Conservation (phyloP, 2,113 vertebrate genomes). For the Trochalopteron elliotii region DNA sequence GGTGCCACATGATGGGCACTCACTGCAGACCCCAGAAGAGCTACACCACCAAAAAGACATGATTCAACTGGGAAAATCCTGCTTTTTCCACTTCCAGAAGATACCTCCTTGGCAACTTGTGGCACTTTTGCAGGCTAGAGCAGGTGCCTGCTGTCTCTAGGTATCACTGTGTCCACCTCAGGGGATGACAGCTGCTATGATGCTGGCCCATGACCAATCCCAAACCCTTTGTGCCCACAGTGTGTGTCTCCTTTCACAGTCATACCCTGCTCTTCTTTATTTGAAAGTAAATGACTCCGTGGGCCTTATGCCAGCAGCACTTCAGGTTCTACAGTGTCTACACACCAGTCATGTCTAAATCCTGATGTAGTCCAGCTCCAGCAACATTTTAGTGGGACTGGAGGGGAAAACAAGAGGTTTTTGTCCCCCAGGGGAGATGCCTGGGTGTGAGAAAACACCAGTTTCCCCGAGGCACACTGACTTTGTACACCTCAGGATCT, state of each 20-base stretch:
- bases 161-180: neutral
- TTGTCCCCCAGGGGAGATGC: neutral
- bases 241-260: neutral
- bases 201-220: rapidly evolving
- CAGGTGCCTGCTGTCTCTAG: neutral
- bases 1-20: neutral
- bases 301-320: neutral
- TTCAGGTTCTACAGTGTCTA: neutral
- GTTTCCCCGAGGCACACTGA: rapidly evolving
- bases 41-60: neutral
- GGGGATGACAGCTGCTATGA: neutral
- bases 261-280: neutral
- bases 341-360: neutral
- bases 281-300: neutral
- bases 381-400: neutral
- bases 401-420: neutral
- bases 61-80: rapidly evolving
- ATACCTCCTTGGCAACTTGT: neutral
- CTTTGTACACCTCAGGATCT: neutral
- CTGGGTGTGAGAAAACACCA: neutral
- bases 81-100: neutral
- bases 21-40: neutral
- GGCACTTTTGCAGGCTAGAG: neutral
- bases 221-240: neutral
- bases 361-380: neutral